A percentile compares a stretch with the other conserved stretches of the same genome.
Evolutionary conservation across 2,797 vertebrate genomes (phyloP).

Genomic region (Anisognathus igniventris): DNA sequence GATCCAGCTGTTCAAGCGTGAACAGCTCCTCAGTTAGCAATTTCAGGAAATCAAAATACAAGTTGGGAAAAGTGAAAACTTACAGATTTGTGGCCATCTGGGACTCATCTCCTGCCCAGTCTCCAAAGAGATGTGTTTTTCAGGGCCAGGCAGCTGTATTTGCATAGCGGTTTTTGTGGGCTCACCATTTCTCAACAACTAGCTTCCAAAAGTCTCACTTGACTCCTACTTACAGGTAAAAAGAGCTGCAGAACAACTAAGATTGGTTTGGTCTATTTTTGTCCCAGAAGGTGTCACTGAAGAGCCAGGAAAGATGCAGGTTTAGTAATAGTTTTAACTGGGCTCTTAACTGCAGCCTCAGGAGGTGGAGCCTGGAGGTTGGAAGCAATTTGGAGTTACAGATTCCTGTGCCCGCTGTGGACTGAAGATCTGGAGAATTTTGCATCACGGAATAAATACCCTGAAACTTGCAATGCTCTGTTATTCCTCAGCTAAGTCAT

Average conservation of each 20-base stretch:
- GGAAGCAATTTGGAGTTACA: background rate
- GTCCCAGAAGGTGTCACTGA: conserved; percentile 61
- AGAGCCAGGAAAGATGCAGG: conserved; percentile 3
- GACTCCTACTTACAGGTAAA: background rate
- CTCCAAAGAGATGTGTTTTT: background rate
- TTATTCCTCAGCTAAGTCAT: background rate
- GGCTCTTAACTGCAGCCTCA: background rate
- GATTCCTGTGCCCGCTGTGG: background rate
- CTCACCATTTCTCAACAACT: background rate
- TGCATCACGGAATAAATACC: background rate
- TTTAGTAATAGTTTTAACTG: background rate
- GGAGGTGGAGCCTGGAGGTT: background rate
- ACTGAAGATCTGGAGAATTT: background rate
- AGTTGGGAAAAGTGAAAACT: background rate
- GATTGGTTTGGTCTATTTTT: background rate
- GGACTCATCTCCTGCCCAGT: background rate
- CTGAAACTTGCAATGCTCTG: background rate
- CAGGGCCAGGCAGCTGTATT: background rate
- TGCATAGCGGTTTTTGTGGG: background rate
- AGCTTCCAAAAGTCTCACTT: background rate
- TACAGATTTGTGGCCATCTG: background rate
- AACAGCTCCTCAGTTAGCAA: background rate
- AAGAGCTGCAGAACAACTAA: background rate
- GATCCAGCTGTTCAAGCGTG: background rate
- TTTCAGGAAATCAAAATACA: background rate